A percentile compares a stretch with the other conserved stretches of the same genome.
phyloP scores from a whole-genome alignment of 2,113 vertebrate species.

The Equus quagga region DNA sequence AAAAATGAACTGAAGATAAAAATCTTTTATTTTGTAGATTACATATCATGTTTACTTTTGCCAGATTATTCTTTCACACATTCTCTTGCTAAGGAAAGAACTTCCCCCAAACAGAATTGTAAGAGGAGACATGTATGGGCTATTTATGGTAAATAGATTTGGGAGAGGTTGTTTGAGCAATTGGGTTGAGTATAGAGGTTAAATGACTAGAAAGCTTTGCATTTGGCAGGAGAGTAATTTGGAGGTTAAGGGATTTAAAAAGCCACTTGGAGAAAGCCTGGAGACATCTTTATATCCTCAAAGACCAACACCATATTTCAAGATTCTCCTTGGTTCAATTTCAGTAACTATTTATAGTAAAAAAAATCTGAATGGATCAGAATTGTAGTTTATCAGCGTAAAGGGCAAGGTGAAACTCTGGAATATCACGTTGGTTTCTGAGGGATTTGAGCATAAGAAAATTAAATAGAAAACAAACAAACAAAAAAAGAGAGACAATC shows the following conservation, averaged over 20 bases:
- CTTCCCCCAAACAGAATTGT: not conserved
- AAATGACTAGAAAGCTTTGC: not conserved
- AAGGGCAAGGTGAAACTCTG: not conserved
- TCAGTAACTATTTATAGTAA: not conserved
- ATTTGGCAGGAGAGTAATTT: not conserved
- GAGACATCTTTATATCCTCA: not conserved
- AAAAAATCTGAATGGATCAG: not conserved
- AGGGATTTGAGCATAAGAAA: not conserved
- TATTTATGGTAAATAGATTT: not conserved
- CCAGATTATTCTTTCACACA: not conserved
- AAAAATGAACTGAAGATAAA: not conserved
- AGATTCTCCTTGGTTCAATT: slow-evolving; percentile 12
- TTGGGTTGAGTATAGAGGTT: not conserved
- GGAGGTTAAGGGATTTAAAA: not conserved
- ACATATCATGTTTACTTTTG: not conserved
- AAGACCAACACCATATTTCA: not conserved
- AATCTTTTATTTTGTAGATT: not conserved
- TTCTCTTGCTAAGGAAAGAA: not conserved
- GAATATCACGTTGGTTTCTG: slow-evolving; percentile 18
- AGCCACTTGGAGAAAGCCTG: not conserved
- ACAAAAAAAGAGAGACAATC: not conserved
- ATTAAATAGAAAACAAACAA: slow-evolving; percentile 38
- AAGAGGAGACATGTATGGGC: not conserved
- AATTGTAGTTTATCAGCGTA: not conserved
- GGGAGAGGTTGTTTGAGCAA: not conserved